A percentile compares a stretch with the other conserved stretches of the same genome.
Conservation (phyloP, 2,113 vertebrate genomes). For the Opisthocomus hoazin region DNA sequence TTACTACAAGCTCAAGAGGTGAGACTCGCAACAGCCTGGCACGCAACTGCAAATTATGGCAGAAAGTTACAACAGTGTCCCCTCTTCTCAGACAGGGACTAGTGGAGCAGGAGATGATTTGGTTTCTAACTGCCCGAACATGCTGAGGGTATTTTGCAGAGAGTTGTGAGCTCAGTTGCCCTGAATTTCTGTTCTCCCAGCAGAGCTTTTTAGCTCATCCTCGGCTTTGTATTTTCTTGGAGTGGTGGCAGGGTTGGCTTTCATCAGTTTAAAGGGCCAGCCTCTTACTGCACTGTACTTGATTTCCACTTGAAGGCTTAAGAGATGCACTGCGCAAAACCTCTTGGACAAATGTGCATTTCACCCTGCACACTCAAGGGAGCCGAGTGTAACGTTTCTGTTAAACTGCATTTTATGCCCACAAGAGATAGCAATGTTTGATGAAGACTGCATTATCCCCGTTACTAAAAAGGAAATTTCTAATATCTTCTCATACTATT, state of each 20-base stretch:
- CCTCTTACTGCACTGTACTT: not conserved
- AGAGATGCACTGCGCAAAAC: not conserved
- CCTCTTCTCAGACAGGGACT: not conserved
- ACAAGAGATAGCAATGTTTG: conserved; percentile 20
- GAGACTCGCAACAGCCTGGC: not conserved
- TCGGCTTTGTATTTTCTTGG: not conserved
- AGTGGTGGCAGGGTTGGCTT: not conserved
- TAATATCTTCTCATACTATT: not conserved
- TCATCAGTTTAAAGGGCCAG: not conserved
- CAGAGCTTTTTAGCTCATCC: not conserved
- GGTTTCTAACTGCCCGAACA: not conserved
- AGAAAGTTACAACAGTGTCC: not conserved
- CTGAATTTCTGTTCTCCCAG: not conserved
- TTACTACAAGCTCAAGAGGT: not conserved
- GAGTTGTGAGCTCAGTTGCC: not conserved
- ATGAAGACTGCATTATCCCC: conserved; percentile 43
- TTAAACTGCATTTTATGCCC: conserved; percentile 54
- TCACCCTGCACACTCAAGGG: not conserved
- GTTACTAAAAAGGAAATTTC: conserved; percentile 31
- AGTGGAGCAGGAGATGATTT: not conserved
- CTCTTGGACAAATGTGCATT: not conserved
- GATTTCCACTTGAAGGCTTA: not conserved
- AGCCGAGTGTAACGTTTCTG: not conserved
- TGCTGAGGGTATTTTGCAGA: not conserved
- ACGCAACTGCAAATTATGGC: not conserved